Base-by-base conservation (phyloP, 1,140 invertebrate genomes). In the Contarinia nasturtii region DNA sequence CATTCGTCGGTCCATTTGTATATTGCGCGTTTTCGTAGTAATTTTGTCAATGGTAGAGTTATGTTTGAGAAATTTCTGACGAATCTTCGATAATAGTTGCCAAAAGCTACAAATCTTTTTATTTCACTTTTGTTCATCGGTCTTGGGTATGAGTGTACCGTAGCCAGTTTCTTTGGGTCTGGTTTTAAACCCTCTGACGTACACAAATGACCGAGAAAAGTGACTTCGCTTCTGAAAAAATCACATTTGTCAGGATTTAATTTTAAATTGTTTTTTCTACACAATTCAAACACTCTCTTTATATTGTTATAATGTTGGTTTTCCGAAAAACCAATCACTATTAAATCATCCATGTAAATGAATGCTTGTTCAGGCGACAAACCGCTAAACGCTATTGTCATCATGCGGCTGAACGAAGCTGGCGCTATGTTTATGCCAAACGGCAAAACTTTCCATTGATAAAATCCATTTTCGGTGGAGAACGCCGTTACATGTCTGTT, bases 401-500 rank as follows among this genome's bases (percentile, higher is more conserved):
- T n/a, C n/a, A n/a, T n/a, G n/a, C n/a, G n/a, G n/a, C n/a, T n/a
- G n/a, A n/a, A n/a, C n/a, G n/a, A n/a, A n/a, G n/a, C n/a, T n/a
- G n/a, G n/a, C n/a, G n/a, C n/a, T n/a, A n/a, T n/a, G n/a, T n/a
- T n/a, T n/a, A n/a, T n/a, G n/a, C n/a, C n/a, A n/a, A n/a, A n/a
- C n/a, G n/a, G n/a, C n/a, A n/a, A n/a, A n/a, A n/a, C n/a, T n/a
- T n/a, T n/a, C n/a, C n/a, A n/a, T n/a, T n/a, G n/a, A n/a, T n/a
- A n/a, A n/a, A n/a, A n/a, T n/a, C n/a, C n/a, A n/a, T n/a, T n/a
- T n/a, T n/a, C n/a, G n/a, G n/a, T 45, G 56, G 52, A 54, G 48
- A 71, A 70, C 5, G 66, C 68, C 1, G 70, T 72, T 55, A 70
- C 69, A 0, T 57, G 42, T 22, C 51, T 54, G 50, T 67, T 57